Evolutionary conservation across 2,888 invertebrate genomes (phyloP), one percentile per base, ranked within the genome.

Genomic region (Anthophora plumipes): DNA sequence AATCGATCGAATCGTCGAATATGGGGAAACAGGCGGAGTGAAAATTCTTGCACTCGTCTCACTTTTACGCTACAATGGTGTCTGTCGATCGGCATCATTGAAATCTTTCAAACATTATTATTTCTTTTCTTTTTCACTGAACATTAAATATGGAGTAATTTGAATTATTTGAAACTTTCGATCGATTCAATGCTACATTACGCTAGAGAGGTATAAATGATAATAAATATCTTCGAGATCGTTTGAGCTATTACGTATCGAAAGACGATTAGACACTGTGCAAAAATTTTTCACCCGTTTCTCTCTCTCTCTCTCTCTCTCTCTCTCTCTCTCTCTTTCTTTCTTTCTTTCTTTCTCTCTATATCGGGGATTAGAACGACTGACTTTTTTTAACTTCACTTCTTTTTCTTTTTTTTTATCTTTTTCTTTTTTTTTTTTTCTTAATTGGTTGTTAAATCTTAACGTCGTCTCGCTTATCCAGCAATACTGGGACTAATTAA

Each of bases 401-500:
- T 25, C 22, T 63, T 73, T 55, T 25, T 17, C n/a, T 17, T 31
- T 22, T 46, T 8, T 64, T 37, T 12, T 20, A 14, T 50, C 50
- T 22, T n/a, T 66, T 37, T 50, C 14, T 7, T 37, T 37, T 31
- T 9, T 22, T 22, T 37, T 37, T 69, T 37, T 48, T 17, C 37
- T 31, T 41, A 5, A 14, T 6, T 25, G 9, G 11, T 12, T 22
- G 6, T 68, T 57, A 43, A 55, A 59, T 70, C 86, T 75, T 57
- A 75, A 80, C 72, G 70, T 74, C 69, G 69, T 76, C 50, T 66
- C 77, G 67, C 77, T 80, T 84, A 84, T 84, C 69, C 80, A 60
- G 75, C 83, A 75, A 83, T 64, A 73, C 76, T 80, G 75, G 80
- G 70, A 79, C 80, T 81, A 87, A 81, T 77, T 82, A 84, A 84